Evolutionary conservation across 2,113 vertebrate genomes (phyloP).

Genomic region (Conger conger): DNA sequence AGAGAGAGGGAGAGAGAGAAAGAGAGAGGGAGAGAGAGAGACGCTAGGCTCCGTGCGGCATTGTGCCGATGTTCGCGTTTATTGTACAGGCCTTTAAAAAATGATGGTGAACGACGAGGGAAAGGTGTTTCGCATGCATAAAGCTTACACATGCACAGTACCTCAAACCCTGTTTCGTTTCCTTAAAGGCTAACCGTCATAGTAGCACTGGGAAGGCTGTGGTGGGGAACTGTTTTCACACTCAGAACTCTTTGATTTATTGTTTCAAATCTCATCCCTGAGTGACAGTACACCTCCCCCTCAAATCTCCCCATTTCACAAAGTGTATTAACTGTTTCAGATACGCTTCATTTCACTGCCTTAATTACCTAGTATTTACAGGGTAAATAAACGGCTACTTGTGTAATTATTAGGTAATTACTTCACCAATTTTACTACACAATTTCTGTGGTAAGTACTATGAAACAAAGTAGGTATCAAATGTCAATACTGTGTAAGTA

Average conservation of each 20-base stretch:
- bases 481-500: no score
- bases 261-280: conserved; percentile 78
- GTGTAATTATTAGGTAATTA: no score
- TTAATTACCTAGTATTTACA: no score
- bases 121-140: conserved; percentile 80
- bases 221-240: conserved; percentile 74
- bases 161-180: conserved; percentile 77
- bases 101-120: conserved; percentile 47
- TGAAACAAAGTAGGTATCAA: no score
- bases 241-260: conserved; percentile 81
- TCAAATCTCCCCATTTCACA: conserved; percentile 73
- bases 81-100: conserved; percentile 86
- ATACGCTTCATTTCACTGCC: no score
- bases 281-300: not conserved
- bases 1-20: no score
- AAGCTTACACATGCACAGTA: conserved; percentile 85
- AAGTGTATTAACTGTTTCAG: conserved; percentile 88
- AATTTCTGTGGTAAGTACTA: no score
- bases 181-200: conserved; percentile 84
- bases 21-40: conserved; percentile 51
- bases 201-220: conserved; percentile 76
- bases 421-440: no score
- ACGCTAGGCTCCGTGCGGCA: conserved; percentile 83
- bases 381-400: no score
- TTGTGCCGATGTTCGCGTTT: conserved; percentile 88